These are phyloP conservation scores for Myrmecophaga tridactyla DNA, from an alignment of 2,113 vertebrate genomes.

Conservation along the genomic window DNA sequence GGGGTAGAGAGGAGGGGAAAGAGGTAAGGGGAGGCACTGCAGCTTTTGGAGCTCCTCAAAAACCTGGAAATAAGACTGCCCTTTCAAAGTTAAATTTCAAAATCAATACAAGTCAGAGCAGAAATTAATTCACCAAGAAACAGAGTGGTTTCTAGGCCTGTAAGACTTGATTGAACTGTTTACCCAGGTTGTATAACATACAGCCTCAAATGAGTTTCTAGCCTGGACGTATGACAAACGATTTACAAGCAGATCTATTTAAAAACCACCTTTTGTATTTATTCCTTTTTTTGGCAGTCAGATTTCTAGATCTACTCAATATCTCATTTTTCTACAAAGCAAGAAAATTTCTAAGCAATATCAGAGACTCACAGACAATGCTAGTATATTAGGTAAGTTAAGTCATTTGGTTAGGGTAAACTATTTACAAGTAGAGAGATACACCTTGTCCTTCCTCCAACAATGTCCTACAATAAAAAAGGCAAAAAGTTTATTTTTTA, in stretches of 20 bases:
- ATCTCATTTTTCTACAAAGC: slow-evolving; percentile 7
- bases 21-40: not conserved
- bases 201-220: not conserved
- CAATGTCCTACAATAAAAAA: not conserved
- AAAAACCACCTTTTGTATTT: not conserved
- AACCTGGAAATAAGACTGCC: not conserved
- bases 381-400: not conserved
- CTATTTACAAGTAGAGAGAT: too few species aligned
- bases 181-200: not conserved
- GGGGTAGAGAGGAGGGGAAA: too few species aligned
- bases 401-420: not conserved
- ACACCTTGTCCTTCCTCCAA: not conserved
- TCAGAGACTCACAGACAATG: not conserved
- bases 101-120: not conserved
- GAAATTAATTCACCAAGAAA: not conserved
- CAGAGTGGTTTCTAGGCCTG: not conserved
- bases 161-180: not conserved
- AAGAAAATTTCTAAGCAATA: not conserved
- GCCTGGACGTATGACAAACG: not conserved
- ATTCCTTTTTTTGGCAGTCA: not conserved
- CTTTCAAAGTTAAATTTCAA: not conserved
- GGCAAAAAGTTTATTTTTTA: not conserved
- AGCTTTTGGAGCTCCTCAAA: not conserved
- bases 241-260: not conserved
- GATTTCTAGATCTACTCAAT: not conserved